Conservation (phyloP, 1,140 invertebrate genomes). For the Trachymyrmex septentrionalis region DNA sequence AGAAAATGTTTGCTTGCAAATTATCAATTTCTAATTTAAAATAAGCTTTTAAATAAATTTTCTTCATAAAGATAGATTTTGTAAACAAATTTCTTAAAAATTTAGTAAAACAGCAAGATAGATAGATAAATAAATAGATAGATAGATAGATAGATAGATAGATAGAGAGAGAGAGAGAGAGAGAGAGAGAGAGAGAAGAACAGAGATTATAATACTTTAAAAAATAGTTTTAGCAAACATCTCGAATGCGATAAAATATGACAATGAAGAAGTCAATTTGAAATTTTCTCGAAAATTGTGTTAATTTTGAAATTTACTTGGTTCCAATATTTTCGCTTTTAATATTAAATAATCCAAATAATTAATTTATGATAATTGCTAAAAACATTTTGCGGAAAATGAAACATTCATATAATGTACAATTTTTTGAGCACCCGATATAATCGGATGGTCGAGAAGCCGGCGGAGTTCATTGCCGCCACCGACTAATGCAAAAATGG, state of each 20-base stretch:
- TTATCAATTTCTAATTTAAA: slow-evolving; percentile 5
- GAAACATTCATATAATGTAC: background rate
- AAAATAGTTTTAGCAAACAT: background rate
- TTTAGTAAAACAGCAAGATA: background rate
- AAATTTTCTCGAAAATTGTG: too few species aligned
- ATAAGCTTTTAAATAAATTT: background rate
- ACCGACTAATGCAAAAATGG: slow-evolving; percentile 40
- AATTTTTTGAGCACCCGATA: slow-evolving; percentile 21
- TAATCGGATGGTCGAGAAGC: slow-evolving; percentile 33
- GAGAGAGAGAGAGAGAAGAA: too few species aligned
- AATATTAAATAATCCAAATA: background rate
- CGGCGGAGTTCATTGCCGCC: slow-evolving; percentile 33
- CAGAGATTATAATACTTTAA: background rate
- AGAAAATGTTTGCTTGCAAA: background rate
- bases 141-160: background rate
- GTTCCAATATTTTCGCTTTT: background rate
- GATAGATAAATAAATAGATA: background rate
- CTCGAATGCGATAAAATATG: too few species aligned
- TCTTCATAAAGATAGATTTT: background rate
- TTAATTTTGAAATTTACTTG: background rate
- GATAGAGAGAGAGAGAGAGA: too few species aligned
- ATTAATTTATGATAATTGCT: background rate
- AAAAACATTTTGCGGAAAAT: background rate
- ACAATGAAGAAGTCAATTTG: too few species aligned
- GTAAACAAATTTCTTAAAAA: background rate